Conservation (phyloP, 2,888 invertebrate species). For the Lutraria lutraria region DNA sequence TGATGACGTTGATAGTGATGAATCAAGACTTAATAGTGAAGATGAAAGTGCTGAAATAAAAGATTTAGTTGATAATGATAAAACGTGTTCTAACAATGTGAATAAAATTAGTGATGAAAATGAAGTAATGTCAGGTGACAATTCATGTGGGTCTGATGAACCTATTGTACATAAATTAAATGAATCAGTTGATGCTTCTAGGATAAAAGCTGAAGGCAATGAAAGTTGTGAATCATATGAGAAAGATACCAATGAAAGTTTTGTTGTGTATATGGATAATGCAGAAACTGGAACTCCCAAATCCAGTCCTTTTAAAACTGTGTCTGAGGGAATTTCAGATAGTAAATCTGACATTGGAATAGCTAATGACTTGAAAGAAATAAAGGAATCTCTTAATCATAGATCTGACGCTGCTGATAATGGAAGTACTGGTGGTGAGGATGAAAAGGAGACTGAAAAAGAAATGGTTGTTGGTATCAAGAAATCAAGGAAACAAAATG, state of each 20-base stretch:
- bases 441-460: background rate
- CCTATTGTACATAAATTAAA: background rate
- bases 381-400: background rate
- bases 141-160: background rate
- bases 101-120: background rate
- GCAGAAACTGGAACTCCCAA: background rate
- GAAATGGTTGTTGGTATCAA: constrained; percentile 19
- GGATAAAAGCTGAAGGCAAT: background rate
- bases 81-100: background rate
- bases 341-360: background rate
- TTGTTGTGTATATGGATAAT: background rate
- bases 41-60: background rate
- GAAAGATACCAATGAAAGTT: background rate
- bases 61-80: background rate
- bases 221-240: background rate
- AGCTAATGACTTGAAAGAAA: background rate
- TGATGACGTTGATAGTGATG: background rate
- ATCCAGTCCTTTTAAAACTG: background rate
- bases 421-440: background rate
- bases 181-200: background rate
- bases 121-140: background rate
- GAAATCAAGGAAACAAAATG: constrained; percentile 59
- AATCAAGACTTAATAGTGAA: background rate
- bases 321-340: background rate
- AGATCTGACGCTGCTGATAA: background rate